A percentile compares a stretch with the other conserved stretches of the same genome.
phyloP scores from a whole-genome alignment of 2,797 vertebrate genomes.

The Danionella dracula region DNA sequence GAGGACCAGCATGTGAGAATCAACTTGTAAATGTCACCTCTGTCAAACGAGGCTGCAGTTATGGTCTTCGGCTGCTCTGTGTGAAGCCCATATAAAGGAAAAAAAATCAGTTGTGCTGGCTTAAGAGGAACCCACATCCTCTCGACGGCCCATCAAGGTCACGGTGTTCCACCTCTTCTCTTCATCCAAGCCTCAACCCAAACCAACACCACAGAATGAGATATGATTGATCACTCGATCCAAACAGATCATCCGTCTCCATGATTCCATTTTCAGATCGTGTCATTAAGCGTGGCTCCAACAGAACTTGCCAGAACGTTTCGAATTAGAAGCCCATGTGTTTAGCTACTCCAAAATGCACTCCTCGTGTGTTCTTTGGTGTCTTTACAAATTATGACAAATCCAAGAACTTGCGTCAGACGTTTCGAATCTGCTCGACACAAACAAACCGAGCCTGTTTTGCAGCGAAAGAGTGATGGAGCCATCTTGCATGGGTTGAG shows the following conservation, averaged over 20 bases:
- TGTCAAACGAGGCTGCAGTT: constrained; percentile 45
- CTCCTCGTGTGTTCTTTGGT: neutral
- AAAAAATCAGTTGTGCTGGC: constrained; percentile 40
- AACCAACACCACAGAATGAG: constrained; percentile 27
- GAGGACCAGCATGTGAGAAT: constrained; percentile 39
- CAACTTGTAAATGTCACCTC: constrained; percentile 52
- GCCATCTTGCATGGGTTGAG: constrained; percentile 37
- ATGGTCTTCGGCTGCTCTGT: constrained; percentile 6
- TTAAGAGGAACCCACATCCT: constrained; percentile 32
- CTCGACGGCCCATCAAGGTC: constrained; percentile 20
- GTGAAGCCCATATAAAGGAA: constrained; percentile 39
- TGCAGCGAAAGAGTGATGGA: constrained; percentile 24
- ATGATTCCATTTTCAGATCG: constrained; percentile 30
- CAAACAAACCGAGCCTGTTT: neutral
- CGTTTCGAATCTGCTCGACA: neutral
- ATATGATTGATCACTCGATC: constrained; percentile 33
- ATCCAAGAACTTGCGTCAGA: neutral
- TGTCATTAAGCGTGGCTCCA: constrained; percentile 31
- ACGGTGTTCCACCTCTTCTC: neutral
- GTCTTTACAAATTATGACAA: constrained; percentile 15
- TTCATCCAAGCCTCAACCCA: constrained; percentile 15
- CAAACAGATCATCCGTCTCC: constrained; percentile 26
- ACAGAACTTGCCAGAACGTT: constrained; percentile 10
- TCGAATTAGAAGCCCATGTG: neutral
- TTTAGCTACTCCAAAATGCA: constrained; percentile 19